Base-by-base conservation (phyloP, 53 echinoderm and acorn worm genomes). In the Apostichopus leukothele region DNA sequence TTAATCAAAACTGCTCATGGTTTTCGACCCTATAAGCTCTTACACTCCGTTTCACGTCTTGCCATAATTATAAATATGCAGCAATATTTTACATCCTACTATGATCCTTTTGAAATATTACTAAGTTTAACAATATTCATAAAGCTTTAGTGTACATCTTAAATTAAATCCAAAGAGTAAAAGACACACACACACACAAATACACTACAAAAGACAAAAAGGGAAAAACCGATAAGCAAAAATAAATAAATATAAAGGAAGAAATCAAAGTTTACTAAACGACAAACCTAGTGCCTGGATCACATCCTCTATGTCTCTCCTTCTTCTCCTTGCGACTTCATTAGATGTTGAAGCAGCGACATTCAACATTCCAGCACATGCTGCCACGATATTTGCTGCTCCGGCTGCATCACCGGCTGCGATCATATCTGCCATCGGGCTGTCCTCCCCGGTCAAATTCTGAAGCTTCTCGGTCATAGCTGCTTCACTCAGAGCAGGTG, bases 311-410 rank as follows among this genome's bases (percentile, higher is more conserved):
- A 61, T 84, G 5, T 84, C 84, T 84, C 84, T 60, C 60, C 84
- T 60, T 4, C 84, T 53, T 52, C 79, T 79, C 9, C 79, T 79
- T 13, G 53, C 53, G 6, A 53, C 79, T 11, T 84, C 60, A 5
- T 90, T 87, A 1, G 91, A 75, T 1, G 66, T 91, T 13, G 90
- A 27, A 5, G 96, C 87, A 9, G 92, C 93, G 7, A 95, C 92
- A 88, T 95, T 95, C 83, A 95, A 87, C 96, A 95, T 95, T 18
- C 96, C 96, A 5, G 96, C 93, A 76, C 93, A 94, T 8, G 96
- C 96, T 13, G 96, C 93, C 5, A 95, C 93, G 54, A 95, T 92
- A 86, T 95, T 95, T 7, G 96, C 96, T 21, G 96, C 96, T 5
- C 91, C 89, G 3, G 92, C 92, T 0, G 96, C 85, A 74, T 95